Conservation (phyloP, 2,888 invertebrate species). For the Priocnemis perturbator region DNA sequence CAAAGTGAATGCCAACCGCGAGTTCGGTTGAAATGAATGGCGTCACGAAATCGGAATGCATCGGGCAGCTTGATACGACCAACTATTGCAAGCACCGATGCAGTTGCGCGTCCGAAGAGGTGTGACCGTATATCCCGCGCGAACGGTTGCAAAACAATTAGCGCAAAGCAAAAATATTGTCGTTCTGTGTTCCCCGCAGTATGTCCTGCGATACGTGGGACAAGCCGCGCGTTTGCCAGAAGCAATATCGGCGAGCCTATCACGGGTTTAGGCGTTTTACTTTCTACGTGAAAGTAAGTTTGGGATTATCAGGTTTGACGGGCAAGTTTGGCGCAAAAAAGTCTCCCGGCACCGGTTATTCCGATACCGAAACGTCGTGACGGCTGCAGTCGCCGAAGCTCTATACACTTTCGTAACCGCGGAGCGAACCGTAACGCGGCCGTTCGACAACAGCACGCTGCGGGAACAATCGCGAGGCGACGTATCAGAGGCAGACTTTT, state of each 20-base stretch:
- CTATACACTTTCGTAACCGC: no score
- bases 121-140: no score
- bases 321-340: neutral
- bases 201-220: constrained; percentile 27
- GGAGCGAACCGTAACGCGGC: no score
- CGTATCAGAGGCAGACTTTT: no score
- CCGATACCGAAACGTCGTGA: neutral
- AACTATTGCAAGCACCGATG: no score
- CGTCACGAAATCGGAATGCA: constrained; percentile 24
- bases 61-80: no score
- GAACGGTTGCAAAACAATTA: no score
- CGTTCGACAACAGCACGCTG: no score
- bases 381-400: no score
- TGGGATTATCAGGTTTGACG: constrained; percentile 32
- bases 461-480: constrained; percentile 1
- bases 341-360: neutral
- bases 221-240: constrained; percentile 12
- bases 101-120: no score
- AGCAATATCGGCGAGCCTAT: constrained; percentile 43
- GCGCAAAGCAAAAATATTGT: neutral
- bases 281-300: constrained; percentile 48
- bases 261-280: constrained; percentile 35
- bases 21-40: constrained; percentile 33
- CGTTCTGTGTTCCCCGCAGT: neutral
- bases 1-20: constrained; percentile 36